Evolutionary conservation across 2,797 vertebrate genomes (phyloP).

Genomic region (Pangasius sanitwongsei): DNA sequence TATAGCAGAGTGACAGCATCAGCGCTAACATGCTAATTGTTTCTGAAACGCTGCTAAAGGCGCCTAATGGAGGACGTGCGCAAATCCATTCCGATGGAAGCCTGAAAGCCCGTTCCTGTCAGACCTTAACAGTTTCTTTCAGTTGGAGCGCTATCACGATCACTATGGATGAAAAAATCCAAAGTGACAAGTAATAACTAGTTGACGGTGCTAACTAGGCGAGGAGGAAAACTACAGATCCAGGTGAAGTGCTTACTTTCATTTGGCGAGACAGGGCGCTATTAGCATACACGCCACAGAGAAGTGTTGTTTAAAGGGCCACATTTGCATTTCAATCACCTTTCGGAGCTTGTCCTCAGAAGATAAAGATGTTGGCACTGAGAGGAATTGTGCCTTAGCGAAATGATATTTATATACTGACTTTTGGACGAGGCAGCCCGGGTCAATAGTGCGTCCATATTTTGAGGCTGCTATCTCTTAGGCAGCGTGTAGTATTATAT

Average conservation of each 20-base stretch:
- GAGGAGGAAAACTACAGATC: background rate
- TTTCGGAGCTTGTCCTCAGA: background rate
- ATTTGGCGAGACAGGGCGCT: background rate
- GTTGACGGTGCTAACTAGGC: background rate
- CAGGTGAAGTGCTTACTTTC: background rate
- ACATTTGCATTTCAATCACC: slow-evolving; percentile 50
- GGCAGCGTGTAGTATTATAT: background rate
- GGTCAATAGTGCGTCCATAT: background rate
- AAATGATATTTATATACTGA: background rate
- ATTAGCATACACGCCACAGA: slow-evolving; percentile 23
- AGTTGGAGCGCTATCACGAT: background rate
- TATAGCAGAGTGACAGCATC: slow-evolving; percentile 48
- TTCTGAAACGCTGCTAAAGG: slow-evolving; percentile 57
- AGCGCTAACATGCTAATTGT: slow-evolving; percentile 53
- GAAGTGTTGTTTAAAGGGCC: slow-evolving; percentile 32
- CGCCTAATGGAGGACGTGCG: slow-evolving; percentile 30
- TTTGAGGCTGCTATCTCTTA: background rate
- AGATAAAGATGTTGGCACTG: background rate
- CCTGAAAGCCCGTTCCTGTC: background rate
- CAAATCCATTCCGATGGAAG: slow-evolving; percentile 7
- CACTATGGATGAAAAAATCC: background rate
- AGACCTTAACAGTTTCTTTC: background rate
- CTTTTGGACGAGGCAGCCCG: background rate
- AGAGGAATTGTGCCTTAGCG: background rate
- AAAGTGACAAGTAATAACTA: background rate